Evolutionary conservation across 1,140 invertebrate genomes (phyloP), one percentile per base, ranked within the genome.

Genomic region (Procambarus virginalis): DNA sequence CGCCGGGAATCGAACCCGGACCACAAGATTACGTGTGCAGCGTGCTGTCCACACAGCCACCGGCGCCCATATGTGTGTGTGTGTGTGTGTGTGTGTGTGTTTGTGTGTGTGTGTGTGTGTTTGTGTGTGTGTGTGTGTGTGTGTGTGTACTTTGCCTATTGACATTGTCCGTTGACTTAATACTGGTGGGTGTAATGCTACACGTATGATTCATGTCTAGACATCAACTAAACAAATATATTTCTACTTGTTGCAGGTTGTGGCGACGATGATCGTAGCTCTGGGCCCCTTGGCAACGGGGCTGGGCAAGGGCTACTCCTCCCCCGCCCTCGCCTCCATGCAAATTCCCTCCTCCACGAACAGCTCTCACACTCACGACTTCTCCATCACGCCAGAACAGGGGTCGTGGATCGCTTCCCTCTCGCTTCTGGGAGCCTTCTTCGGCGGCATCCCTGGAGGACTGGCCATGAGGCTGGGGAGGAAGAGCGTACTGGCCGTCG

Each of bases 341-440:
- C 95, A 97, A 93, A 96, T 96, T 92, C 91, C 92, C 0, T 89
- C 84, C 9, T 22, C 89, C 73, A 92, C 90, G 92, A 94, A 92
- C 94, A 94, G 45, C 94, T 94, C 10, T 12, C 76, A 86, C 22
- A 64, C 76, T 51, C 64, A 85, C 22, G 80, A 80, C 85, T 93
- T 93, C 86, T 91, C 91, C 70, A 95, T 97, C 76, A 96, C 95
- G 76, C 95, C 95, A 82, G 96, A 97, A 93, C 95, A 97, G 93
- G 96, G 96, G 5, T 97, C 96, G 73, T 97, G 97, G 97, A 95
- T 97, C 10, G 97, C 97, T 14, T 97, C 96, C 90, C 94, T 97
- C 70, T 97, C 96, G 82, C 95, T 97, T 92, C 94, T 97, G 70
- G 96, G 96, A 93, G 97, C 96, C 10, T 95, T 97, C 91, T 96